These are phyloP conservation scores for Melieria picta DNA, from an alignment of 2,888 invertebrate species.

Conservation along the genomic window DNA sequence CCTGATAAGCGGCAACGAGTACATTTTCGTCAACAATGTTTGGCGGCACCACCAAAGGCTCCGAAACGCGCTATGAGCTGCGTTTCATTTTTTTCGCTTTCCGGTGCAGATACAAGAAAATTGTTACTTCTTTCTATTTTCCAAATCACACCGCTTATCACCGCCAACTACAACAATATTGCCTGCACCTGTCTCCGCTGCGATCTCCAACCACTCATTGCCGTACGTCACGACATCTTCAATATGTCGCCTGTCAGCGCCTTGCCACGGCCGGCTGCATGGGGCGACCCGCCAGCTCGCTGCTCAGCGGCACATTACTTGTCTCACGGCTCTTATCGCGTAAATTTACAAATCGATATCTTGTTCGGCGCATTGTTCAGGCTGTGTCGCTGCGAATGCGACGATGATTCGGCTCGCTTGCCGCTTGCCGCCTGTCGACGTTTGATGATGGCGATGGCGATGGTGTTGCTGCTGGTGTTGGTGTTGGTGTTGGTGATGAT, in stretches of 20 bases:
- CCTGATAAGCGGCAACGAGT: slow-evolving; percentile 5
- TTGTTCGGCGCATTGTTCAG: slow-evolving; percentile 47
- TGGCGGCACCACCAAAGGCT: slow-evolving; percentile 19
- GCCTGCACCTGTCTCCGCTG: slow-evolving; percentile 16
- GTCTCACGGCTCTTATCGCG: slow-evolving; percentile 46
- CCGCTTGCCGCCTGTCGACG: no score
- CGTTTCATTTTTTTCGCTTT: slow-evolving; percentile 15
- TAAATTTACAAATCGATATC: slow-evolving; percentile 62
- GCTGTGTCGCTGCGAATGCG: slow-evolving; percentile 28
- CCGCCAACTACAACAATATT: slow-evolving; percentile 12
- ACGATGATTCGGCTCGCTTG: background rate
- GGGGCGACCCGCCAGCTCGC: no score
- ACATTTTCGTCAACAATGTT: slow-evolving; percentile 16
- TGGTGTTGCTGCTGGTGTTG: background rate
- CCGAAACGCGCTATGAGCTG: background rate
- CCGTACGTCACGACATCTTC: background rate
- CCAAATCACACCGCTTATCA: slow-evolving; percentile 26
- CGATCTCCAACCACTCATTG: slow-evolving; percentile 16
- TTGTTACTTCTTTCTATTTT: slow-evolving; percentile 10
- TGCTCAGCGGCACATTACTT: background rate
- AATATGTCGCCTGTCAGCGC: background rate
- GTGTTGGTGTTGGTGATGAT: background rate
- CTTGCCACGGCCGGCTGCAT: background rate
- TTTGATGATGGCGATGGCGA: background rate
- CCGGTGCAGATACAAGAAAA: slow-evolving; percentile 21